phyloP scores from a whole-genome alignment of 1,140 invertebrate genomes.

The Drosophila parabipectinata region DNA sequence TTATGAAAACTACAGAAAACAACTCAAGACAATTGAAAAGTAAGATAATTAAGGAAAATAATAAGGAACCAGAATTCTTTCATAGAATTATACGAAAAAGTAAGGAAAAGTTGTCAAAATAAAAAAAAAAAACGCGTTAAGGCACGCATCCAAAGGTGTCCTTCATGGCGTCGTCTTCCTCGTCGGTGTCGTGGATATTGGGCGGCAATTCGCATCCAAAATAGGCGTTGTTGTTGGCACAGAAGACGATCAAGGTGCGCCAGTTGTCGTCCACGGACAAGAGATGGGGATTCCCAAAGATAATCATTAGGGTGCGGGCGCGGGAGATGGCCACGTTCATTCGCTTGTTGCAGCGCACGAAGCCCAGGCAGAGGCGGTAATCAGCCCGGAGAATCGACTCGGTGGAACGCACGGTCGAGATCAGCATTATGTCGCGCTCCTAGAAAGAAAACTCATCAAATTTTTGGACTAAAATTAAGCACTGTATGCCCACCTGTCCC shows the following conservation, averaged over 20 bases:
- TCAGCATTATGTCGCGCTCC: slow-evolving; percentile 93
- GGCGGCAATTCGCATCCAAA: slow-evolving; percentile 87
- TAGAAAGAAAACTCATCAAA: slow-evolving; percentile 82
- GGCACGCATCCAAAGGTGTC: background rate
- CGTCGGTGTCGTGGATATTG: background rate
- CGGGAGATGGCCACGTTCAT: slow-evolving; percentile 95
- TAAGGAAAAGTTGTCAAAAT: no score
- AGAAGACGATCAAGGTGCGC: slow-evolving; percentile 88
- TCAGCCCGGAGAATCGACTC: slow-evolving; percentile 85
- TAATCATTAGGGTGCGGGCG: slow-evolving; percentile 90
- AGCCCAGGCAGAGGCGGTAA: slow-evolving; percentile 88
- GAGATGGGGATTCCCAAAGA: slow-evolving; percentile 93
- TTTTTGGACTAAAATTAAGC: background rate
- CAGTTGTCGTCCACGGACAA: slow-evolving; percentile 89
- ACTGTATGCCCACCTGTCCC: slow-evolving; percentile 85
- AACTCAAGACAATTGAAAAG: no score
- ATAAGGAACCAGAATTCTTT: no score
- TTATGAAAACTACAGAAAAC: no score
- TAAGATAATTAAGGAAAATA: no score
- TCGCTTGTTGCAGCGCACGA: slow-evolving; percentile 90
- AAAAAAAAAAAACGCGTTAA: background rate
- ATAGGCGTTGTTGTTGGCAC: slow-evolving; percentile 87
- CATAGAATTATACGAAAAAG: no score
- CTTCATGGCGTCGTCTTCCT: background rate
- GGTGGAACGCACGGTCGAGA: slow-evolving; percentile 92